Percentiles rank a stretch among this genome's conserved stretches.
phyloP scores from a whole-genome alignment of 2,888 invertebrate species.

The Octodonta nipae region DNA sequence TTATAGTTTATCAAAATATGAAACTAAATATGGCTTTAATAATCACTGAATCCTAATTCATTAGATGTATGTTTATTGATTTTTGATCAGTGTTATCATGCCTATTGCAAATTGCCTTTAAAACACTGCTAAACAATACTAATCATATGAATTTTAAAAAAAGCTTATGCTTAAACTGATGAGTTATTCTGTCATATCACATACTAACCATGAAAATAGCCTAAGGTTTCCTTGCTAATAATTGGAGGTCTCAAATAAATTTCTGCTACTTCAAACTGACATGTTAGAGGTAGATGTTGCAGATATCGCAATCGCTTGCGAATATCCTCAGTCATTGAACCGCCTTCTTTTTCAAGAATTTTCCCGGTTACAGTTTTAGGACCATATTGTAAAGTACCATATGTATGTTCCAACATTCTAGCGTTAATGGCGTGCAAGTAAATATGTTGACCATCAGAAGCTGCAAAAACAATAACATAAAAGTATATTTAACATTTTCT shows the following conservation, averaged over 20 bases:
- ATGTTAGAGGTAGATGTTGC: constrained; percentile 78
- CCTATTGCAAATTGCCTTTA: no score
- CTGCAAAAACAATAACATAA: constrained; percentile 36
- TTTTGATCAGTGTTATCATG: no score
- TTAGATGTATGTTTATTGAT: no score
- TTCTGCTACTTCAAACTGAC: constrained; percentile 83
- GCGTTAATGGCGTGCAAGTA: constrained; percentile 84
- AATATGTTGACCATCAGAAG: constrained; percentile 81
- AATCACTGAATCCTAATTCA: no score
- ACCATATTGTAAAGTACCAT: constrained; percentile 66
- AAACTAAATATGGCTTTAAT: no score
- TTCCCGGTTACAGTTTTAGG: constrained; percentile 61
- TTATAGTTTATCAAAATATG: no score
- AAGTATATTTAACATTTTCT: not conserved
- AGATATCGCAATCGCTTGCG: constrained; percentile 62
- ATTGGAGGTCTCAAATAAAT: constrained; percentile 62
- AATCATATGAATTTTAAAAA: not conserved
- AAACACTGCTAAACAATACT: no score
- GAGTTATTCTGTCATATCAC: not conserved
- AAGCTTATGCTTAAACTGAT: not conserved
- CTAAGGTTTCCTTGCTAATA: constrained; percentile 54
- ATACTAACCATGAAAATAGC: constrained; percentile 52
- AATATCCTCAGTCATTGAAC: constrained; percentile 72
- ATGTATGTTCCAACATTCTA: constrained; percentile 74
- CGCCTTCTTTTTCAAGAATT: constrained; percentile 76